phyloP scores from a whole-genome alignment of 2,113 vertebrate genomes.

The Microtus montanus region DNA sequence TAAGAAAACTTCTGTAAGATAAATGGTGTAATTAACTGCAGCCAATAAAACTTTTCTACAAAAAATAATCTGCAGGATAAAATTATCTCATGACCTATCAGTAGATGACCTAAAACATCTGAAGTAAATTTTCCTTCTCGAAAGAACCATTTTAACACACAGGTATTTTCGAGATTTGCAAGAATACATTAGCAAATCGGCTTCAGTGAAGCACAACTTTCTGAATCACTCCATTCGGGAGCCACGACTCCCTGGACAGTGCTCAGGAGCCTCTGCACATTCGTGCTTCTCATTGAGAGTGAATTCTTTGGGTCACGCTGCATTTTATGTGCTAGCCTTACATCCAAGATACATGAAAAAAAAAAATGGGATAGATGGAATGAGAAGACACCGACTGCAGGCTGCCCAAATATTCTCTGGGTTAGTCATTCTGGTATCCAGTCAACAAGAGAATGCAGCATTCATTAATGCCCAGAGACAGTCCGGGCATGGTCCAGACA shows the following conservation, averaged over 20 bases:
- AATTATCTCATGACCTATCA: not conserved
- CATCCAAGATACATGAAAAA: slow-evolving; percentile 20
- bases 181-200: not conserved
- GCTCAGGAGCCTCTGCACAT: not conserved
- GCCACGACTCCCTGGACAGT: too few species aligned
- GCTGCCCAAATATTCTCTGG: slow-evolving; percentile 63
- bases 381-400: slow-evolving; percentile 49
- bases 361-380: not conserved
- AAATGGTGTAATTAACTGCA: not conserved
- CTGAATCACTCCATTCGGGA: not conserved
- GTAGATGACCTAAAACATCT: slow-evolving; percentile 1
- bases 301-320: slow-evolving; percentile 13
- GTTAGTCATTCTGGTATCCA: slow-evolving; percentile 71
- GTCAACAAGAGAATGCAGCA: slow-evolving; percentile 57
- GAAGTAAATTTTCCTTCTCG: not conserved
- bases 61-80: not conserved
- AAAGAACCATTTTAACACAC: slow-evolving; percentile 17
- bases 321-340: not conserved
- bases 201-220: not conserved
- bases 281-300: not conserved
- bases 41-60: slow-evolving; percentile 50
- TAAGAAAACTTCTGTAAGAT: not conserved
- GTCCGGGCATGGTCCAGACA: slow-evolving; percentile 66
- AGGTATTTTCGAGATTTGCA: slow-evolving; percentile 39
- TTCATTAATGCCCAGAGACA: slow-evolving; percentile 70